Base-by-base conservation (phyloP, 1,140 invertebrate species). In the Cotesia typhae region DNA sequence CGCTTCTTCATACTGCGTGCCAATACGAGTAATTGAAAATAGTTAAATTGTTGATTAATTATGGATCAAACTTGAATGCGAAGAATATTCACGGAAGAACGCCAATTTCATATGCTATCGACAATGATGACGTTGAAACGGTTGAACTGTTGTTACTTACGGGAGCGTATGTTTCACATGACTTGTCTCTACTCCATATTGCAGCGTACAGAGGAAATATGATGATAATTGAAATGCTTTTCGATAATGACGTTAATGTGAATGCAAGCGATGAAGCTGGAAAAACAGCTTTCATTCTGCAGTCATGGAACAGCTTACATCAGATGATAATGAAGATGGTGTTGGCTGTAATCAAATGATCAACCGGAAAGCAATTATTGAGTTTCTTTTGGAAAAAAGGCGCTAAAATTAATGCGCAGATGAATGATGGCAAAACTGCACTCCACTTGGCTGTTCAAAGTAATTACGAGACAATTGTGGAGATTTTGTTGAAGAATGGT, bases 1-100 rank as follows among this genome's bases (percentile, higher is more conserved):
- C 38, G 3, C 38, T 41, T 9, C 52, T 73, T 51, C 66, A 73
- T 64, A n/a, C n/a, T 36, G 72, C 72, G 41, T 37, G 35, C 2
- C 63, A 64, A 63, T 17, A 37, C 4, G 60, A 70, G 7, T 12
- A 55, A n/a, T 6, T 61, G n/a, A 67, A 63, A 35, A 63, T 65
- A 38, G 38, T 60, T 6, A 63, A 73, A 64, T 28, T 73, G 35
- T 53, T 73, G 10, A 52, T 73, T 2, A 73, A 52, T 17, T 53
- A 71, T 28, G 70, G 37, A 55, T 72, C 70, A 36, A 38, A 71
- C 51, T 20, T 72, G 17, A 74, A 76, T 38, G 51, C 17, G 37
- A 53, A 64, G 38, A 57, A 71, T 12, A 20, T 1, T 4, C 4
- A 47, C 4, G 6, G 17, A 1, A 67, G 20, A 20, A 12, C 38